phyloP scores from a whole-genome alignment of 2,113 vertebrate genomes.

The Bambusicola thoracicus region DNA sequence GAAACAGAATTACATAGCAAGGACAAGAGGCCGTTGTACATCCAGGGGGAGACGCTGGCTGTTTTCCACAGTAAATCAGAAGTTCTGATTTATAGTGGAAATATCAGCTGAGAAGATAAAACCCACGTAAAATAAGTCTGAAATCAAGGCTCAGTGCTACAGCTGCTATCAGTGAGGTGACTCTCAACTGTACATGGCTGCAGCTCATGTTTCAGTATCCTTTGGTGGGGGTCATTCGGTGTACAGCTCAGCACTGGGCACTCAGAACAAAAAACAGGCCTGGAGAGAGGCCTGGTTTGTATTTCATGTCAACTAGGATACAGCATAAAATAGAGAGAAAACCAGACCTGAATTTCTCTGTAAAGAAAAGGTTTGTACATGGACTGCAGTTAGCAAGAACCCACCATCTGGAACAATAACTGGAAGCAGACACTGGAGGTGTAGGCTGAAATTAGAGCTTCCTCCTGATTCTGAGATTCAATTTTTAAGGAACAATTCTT shows the following conservation, averaged over 20 bases:
- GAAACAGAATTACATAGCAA: background rate
- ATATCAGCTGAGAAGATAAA: background rate
- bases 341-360: background rate
- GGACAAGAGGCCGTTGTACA: background rate
- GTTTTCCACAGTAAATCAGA: conserved; percentile 8
- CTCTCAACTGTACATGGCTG: background rate
- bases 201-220: background rate
- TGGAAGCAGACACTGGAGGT: background rate
- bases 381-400: background rate
- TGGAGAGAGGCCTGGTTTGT: background rate
- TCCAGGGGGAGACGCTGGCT: background rate
- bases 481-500: background rate
- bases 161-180: background rate
- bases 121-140: background rate
- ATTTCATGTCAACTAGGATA: background rate
- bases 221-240: background rate
- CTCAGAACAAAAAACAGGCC: background rate
- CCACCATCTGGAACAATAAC: background rate
- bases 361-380: background rate
- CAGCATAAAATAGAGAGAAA: background rate
- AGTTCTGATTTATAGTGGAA: background rate
- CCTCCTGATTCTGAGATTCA: background rate
- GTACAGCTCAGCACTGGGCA: background rate
- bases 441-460: background rate
- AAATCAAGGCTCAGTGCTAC: background rate